Evolutionary conservation across 2,113 vertebrate genomes (phyloP).

Genomic region (Gadus macrocephalus): DNA sequence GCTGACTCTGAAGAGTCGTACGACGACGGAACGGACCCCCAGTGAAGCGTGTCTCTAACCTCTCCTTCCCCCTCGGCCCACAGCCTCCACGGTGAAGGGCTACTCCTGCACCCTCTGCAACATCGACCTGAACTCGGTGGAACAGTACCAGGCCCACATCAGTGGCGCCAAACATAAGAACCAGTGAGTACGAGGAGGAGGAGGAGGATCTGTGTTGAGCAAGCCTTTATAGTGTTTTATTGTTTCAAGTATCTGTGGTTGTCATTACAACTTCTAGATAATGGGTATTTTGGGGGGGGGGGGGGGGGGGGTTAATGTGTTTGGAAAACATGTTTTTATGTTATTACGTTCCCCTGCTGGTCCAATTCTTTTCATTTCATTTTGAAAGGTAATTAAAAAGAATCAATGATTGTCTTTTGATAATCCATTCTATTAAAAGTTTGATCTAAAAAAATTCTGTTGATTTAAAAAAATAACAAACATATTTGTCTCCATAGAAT

Average conservation of each 20-base stretch:
- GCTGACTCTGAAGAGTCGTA: too few species aligned
- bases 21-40: too few species aligned
- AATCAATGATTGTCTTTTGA: neutral
- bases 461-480: neutral
- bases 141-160: slow-evolving; percentile 96
- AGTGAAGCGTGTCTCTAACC: too few species aligned
- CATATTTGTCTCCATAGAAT: slow-evolving; percentile 27
- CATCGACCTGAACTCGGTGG: slow-evolving; percentile 95
- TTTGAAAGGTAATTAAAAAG: neutral
- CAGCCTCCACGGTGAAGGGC: slow-evolving; percentile 85
- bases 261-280: neutral
- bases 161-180: slow-evolving; percentile 97
- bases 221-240: neutral
- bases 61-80: slow-evolving; percentile 14
- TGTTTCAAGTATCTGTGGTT: neutral
- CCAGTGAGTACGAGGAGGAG: slow-evolving; percentile 77
- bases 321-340: neutral
- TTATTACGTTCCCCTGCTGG: neutral
- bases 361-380: neutral
- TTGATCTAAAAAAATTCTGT: too few species aligned
- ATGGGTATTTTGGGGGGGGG: too few species aligned
- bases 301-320: too few species aligned
- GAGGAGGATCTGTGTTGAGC: neutral
- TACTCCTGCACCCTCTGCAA: slow-evolving; percentile 90
- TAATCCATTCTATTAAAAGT: neutral